Base-by-base conservation (phyloP, 1,140 invertebrate species). In the Musca vetustissima region DNA sequence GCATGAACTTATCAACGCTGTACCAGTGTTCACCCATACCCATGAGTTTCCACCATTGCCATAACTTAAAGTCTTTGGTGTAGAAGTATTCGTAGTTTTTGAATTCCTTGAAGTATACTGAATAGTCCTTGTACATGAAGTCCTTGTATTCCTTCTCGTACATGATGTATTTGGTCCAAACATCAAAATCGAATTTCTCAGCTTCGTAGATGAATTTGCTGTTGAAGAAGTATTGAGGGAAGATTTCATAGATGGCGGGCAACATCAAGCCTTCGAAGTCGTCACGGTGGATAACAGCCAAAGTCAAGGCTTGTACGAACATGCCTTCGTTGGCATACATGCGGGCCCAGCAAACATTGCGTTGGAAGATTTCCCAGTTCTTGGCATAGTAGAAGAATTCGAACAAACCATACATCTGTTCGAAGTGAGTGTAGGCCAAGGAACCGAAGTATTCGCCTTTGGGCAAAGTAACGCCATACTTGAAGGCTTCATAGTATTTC, bases 201-300 rank as follows among this genome's bases (percentile, higher is more conserved):
- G 70, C 68, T 14, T 61, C 65, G 13, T 69, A 67, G 22, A 71
- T 47, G 36, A 69, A 67, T 65, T 64, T 67, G 21, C 68, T 64
- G 65, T 0, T 89, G 89, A 71, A 85, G 87, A 53, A 89, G 76
- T 80, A 78, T 73, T 87, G 81, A 90, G 88, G 71, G 69, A 85
- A 86, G 25, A 88, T 74, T 81, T 90, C 88, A 71, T 89, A 89
- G 43, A 85, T 84, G 9, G 85, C 81, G 17, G 89, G 89, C 7
- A 90, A 73, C n/a, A 85, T 83, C 15, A 89, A 75, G 66, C 85
- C 87, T 9, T 82, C 73, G 13, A 84, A 87, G 53, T 89, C 88
- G 2, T 80, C 71, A 67, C 87, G 86, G 64, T 86, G 85, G 32
- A 86, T 71, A 8, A 89, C 78, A 17, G 88, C 87, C 57, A 86